A percentile compares a stretch with the other conserved stretches of the same genome.
phyloP scores from a whole-genome alignment of 2,113 vertebrate species.

The Rhizomys pruinosus region DNA sequence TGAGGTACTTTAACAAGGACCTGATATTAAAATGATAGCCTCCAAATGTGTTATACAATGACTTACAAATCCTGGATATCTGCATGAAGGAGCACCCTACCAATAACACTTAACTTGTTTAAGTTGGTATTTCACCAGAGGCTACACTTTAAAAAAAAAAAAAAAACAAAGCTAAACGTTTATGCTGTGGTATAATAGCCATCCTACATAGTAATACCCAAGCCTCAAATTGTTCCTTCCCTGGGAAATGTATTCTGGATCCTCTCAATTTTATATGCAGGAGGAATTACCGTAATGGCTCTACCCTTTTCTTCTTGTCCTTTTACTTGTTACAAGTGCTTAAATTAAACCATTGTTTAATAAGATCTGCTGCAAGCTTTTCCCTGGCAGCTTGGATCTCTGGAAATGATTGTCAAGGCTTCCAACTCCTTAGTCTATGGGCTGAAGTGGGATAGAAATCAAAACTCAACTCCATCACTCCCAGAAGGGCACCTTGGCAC shows the following conservation, averaged over 20 bases:
- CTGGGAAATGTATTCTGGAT: background rate
- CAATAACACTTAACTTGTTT: constrained; percentile 20
- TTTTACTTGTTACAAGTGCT: constrained; percentile 46
- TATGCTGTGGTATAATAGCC: background rate
- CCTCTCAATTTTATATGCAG: constrained; percentile 35
- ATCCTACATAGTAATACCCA: background rate
- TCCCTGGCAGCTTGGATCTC: background rate
- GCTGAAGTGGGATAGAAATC: background rate
- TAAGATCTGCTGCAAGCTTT: background rate
- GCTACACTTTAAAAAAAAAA: constrained; percentile 37
- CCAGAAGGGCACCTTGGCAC: background rate
- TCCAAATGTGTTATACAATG: constrained; percentile 20
- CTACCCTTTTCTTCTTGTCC: constrained; percentile 34
- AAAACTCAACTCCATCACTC: background rate
- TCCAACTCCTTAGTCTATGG: background rate
- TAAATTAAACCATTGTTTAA: constrained; percentile 15
- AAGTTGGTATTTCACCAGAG: background rate
- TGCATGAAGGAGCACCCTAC: background rate
- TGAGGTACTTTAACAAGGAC: constrained; percentile 4
- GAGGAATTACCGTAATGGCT: constrained; percentile 44
- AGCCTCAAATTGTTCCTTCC: background rate
- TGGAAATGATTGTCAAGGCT: background rate
- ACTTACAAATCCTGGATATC: background rate
- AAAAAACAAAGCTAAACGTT: constrained; percentile 33
- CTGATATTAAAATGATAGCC: constrained; percentile 15